These are phyloP conservation scores for Pasiphila rectangulata DNA, from an alignment of 2,888 invertebrate genomes.

Conservation along the genomic window DNA sequence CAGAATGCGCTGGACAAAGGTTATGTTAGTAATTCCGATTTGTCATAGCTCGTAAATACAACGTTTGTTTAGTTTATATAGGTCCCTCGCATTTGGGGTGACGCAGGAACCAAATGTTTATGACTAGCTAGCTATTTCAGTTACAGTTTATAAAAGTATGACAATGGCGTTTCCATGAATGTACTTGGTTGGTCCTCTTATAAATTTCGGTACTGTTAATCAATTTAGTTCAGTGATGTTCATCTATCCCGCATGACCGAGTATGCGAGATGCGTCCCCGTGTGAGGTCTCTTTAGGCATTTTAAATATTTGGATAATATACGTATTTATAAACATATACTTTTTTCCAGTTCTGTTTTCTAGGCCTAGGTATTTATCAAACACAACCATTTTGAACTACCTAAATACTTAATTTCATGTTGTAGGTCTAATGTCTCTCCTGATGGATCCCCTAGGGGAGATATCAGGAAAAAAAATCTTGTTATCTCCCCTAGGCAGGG, in stretches of 20 bases:
- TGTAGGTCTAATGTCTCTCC: too few relatives aligned
- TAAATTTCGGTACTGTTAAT: conserved; percentile 11
- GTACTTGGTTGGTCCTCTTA: conserved; percentile 17
- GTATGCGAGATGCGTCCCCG: not conserved
- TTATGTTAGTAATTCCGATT: conserved; percentile 75
- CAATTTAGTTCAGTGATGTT: conserved; percentile 8
- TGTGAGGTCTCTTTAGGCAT: too few relatives aligned
- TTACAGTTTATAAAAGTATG: not conserved
- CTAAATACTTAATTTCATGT: too few relatives aligned
- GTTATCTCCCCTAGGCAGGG: too few relatives aligned
- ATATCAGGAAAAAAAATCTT: too few relatives aligned
- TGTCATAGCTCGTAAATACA: conserved; percentile 75
- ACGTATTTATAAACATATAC: not conserved
- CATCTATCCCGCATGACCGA: conserved; percentile 10
- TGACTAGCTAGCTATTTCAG: conserved; percentile 18
- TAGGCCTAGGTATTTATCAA: too few relatives aligned
- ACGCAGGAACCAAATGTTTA: conserved; percentile 35
- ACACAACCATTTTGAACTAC: too few relatives aligned
- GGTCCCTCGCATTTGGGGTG: conserved; percentile 31
- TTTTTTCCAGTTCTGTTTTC: too few relatives aligned
- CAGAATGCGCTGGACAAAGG: conserved; percentile 70
- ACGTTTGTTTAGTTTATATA: conserved; percentile 58
- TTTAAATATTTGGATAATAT: not conserved
- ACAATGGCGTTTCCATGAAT: conserved; percentile 11
- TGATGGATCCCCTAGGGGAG: too few relatives aligned